Percentiles rank a stretch among this genome's conserved stretches.
phyloP scores from a whole-genome alignment of 2,888 invertebrate genomes.

The Agrilus biguttatus region DNA sequence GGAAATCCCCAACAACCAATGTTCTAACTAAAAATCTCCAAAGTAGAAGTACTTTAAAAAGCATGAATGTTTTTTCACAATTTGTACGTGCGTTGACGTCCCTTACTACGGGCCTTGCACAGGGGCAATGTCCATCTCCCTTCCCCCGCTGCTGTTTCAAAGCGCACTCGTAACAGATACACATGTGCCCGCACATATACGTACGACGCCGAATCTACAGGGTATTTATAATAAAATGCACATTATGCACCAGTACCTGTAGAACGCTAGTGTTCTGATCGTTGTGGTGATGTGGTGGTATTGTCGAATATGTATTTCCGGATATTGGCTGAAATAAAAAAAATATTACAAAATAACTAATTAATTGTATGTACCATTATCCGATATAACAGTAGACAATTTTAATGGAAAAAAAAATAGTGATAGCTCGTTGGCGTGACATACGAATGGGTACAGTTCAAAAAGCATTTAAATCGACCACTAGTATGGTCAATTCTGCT shows the following conservation, averaged over 20 bases:
- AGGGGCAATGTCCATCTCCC: slow-evolving; percentile 88
- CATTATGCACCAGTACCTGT: slow-evolving; percentile 57
- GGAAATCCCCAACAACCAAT: too few relatives aligned
- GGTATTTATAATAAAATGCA: slow-evolving; percentile 88
- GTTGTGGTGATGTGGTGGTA: slow-evolving; percentile 23
- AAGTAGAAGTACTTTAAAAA: slow-evolving; percentile 9
- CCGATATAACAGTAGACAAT: too few relatives aligned
- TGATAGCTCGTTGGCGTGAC: too few relatives aligned
- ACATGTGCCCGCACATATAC: slow-evolving; percentile 99
- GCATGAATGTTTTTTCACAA: slow-evolving; percentile 32
- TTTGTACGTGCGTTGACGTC: slow-evolving; percentile 90
- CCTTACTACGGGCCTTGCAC: slow-evolving; percentile 79
- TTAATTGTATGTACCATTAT: too few relatives aligned
- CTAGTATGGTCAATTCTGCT: too few relatives aligned
- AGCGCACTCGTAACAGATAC: slow-evolving; percentile 96
- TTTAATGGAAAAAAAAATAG: too few relatives aligned
- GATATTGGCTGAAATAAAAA: slow-evolving; percentile 37
- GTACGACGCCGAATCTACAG: slow-evolving; percentile 86
- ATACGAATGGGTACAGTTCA: too few relatives aligned
- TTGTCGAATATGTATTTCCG: slow-evolving; percentile 28
- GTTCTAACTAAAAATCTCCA: neutral
- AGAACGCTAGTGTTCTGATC: slow-evolving; percentile 27
- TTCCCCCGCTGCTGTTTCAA: slow-evolving; percentile 81
- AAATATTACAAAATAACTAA: slow-evolving; percentile 2
- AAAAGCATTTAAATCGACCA: neutral